Percentiles rank a stretch among this genome's conserved stretches.
Evolutionary conservation across 2,113 vertebrate species (phyloP).

Genomic region (Leptocoma aspasia): DNA sequence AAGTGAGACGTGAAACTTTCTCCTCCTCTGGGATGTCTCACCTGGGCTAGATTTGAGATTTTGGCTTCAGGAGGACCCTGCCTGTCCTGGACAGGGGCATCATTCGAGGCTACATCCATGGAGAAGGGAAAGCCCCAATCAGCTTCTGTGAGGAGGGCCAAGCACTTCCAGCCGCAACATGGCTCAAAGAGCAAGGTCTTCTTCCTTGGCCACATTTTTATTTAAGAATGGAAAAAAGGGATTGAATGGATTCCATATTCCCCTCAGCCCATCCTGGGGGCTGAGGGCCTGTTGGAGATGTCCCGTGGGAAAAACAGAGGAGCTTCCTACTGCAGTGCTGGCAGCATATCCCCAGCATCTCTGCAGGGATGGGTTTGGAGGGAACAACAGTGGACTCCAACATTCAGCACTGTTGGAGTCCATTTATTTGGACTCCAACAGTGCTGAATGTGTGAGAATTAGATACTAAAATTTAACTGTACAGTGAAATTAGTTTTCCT

Average conservation of each 20-base stretch:
- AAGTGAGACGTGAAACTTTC: not conserved
- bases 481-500: not conserved
- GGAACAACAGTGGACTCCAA: no score
- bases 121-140: not conserved
- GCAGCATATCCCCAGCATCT: not conserved
- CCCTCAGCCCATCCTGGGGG: not conserved
- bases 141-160: not conserved
- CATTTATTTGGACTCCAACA: not conserved
- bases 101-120: not conserved
- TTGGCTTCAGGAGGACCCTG: not conserved
- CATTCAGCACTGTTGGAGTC: no score
- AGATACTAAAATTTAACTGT: not conserved
- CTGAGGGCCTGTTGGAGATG: fast-evolving
- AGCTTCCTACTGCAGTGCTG: not conserved
- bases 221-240: not conserved
- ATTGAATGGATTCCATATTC: not conserved
- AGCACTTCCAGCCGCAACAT: not conserved
- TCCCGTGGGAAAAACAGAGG: not conserved
- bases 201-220: not conserved
- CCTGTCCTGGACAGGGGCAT: not conserved
- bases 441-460: not conserved
- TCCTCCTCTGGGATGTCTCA: not conserved
- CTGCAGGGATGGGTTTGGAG: not conserved
- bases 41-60: not conserved
- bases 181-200: not conserved